phyloP scores from a whole-genome alignment of 2,888 invertebrate species.

The Sericinus montela region DNA sequence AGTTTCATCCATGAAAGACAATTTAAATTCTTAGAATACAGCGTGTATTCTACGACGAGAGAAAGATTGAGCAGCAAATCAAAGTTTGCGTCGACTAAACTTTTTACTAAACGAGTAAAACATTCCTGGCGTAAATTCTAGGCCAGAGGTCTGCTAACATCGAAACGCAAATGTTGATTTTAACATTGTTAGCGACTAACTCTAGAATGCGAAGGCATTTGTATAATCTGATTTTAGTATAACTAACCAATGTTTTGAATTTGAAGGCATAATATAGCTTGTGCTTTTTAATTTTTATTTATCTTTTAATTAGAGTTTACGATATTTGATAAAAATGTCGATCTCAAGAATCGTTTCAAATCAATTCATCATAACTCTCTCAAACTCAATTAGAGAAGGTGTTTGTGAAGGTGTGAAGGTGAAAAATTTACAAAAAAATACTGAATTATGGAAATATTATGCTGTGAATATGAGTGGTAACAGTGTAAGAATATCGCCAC shows the following conservation, averaged over 20 bases:
- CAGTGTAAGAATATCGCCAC: too few relatives aligned
- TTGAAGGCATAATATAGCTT: not conserved
- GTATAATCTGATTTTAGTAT: not conserved
- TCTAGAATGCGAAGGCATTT: not conserved
- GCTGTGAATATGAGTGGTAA: too few relatives aligned
- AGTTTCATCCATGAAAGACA: not conserved
- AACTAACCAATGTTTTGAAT: not conserved
- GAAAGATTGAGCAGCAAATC: not conserved
- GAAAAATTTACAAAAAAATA: too few relatives aligned
- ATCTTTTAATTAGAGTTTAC: too few relatives aligned
- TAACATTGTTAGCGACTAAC: not conserved
- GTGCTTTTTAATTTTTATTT: not conserved
- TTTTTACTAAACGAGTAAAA: not conserved
- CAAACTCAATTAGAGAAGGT: too few relatives aligned
- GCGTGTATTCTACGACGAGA: not conserved
- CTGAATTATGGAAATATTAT: too few relatives aligned
- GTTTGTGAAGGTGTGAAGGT: too few relatives aligned
- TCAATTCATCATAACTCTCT: too few relatives aligned
- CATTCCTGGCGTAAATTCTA: not conserved
- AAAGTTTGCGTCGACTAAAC: not conserved
- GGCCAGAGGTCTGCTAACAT: not conserved
- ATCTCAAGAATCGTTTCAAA: too few relatives aligned
- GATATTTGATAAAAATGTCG: too few relatives aligned
- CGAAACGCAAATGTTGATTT: not conserved
- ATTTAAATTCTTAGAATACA: not conserved